Evolutionary conservation across 2,888 invertebrate species (phyloP), one percentile per base, ranked within the genome.

Genomic region (Tyria jacobaeae): DNA sequence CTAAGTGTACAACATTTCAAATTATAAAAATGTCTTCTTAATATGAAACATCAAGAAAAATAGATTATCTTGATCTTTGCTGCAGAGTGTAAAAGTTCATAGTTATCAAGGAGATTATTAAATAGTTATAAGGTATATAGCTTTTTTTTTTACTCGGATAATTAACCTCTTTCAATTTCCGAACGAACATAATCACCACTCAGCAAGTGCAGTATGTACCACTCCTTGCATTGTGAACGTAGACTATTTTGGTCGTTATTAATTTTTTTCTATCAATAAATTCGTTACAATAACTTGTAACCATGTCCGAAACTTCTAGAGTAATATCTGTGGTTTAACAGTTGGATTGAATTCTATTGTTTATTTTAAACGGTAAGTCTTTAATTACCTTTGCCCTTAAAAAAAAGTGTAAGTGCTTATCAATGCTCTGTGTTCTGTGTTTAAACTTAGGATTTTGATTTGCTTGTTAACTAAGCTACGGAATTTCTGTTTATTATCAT

Each of bases 361-460:
- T 80, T 82, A 80, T 78, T 64, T 67, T 71, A 73, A 27, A 76
- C 70, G 82, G 85, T 84, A 64, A 84, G 84, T 60, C 55, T 66
- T 70, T 67, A 69, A 68, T 63, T 68, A 69, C 60, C 54, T 73
- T 71, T 73, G 72, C 69, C 75, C 73, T 70, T 70, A 75, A 63
- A 66, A 76, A 74, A 72, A 64, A 66, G 57, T 63, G 52, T 44
- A 41, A 62, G 51, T 53, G 54, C 67, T 57, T 65, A 72, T 64
- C 70, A 54, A 56, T 64, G 34, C 48, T 48, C 48, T 35, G 41
- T 55, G 14, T 31, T 55, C 44, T 31, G 2, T 25, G 35, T 35
- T 56, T 14, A 31, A 57, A 25, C 9, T 17, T 34, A 25, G n/a
- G 49, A 25, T n/a, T n/a, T n/a, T n/a, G n/a, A n/a, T 35, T 24